Conservation (phyloP, 2,888 invertebrate genomes). For the Lasius platythorax region DNA sequence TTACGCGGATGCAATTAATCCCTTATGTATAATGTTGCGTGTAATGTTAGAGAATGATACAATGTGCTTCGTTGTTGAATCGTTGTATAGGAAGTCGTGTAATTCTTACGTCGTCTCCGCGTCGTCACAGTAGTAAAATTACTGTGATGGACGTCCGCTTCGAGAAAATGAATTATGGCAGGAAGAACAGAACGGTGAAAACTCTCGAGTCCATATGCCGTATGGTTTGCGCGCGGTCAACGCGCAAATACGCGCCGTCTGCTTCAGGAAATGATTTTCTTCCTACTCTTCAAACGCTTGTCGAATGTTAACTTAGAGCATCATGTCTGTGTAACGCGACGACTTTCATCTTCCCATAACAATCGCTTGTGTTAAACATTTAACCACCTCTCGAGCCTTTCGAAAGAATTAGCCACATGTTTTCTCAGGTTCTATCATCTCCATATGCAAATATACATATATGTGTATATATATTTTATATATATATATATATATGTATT, state of each 20-base stretch:
- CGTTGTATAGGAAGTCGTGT: conserved; percentile 53
- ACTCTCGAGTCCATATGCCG: conserved; percentile 50
- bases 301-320: conserved; percentile 48
- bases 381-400: conserved; percentile 15
- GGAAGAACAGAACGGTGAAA: conserved; percentile 64
- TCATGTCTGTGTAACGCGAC: conserved; percentile 45
- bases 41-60: conserved; percentile 48
- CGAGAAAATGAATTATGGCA: conserved; percentile 55
- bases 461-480: no score
- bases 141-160: conserved; percentile 43
- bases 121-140: conserved; percentile 50
- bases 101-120: conserved; percentile 48
- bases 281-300: conserved; percentile 54
- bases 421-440: conserved; percentile 28
- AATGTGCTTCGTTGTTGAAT: conserved; percentile 14
- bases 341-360: conserved; percentile 66
- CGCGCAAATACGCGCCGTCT: conserved; percentile 34
- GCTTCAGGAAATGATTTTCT: conserved; percentile 70
- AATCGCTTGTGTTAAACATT: conserved; percentile 52
- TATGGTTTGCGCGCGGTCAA: conserved; percentile 10
- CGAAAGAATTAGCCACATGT: conserved; percentile 21
- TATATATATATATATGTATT: no score
- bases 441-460: no score
- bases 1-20: conserved; percentile 18
- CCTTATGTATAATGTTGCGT: neutral